phyloP scores from a whole-genome alignment of 2,888 invertebrate genomes.

The Crepidodera aurea region DNA sequence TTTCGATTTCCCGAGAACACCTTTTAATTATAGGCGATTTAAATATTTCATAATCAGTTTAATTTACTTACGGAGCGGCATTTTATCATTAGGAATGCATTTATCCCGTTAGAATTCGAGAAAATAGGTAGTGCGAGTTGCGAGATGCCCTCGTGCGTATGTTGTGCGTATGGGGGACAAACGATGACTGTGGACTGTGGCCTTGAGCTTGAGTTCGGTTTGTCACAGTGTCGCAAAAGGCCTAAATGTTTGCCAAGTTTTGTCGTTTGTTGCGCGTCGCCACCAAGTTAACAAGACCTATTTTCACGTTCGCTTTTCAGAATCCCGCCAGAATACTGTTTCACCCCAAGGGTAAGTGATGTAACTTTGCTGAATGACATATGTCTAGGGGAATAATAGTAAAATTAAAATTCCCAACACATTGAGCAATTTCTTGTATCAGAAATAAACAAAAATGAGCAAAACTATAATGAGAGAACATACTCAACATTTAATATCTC shows the following conservation, averaged over 20 bases:
- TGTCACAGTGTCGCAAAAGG: slow-evolving; percentile 56
- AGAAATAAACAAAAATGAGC: too few species aligned
- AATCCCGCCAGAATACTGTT: not conserved
- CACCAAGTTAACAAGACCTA: not conserved
- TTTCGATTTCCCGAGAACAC: too few species aligned
- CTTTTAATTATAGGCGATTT: too few species aligned
- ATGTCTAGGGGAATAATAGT: too few species aligned
- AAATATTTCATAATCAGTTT: not conserved
- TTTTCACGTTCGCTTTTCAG: not conserved
- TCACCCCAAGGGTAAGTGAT: not conserved
- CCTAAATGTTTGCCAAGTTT: slow-evolving; percentile 50
- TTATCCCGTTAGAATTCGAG: not conserved
- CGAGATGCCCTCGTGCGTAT: slow-evolving; percentile 29
- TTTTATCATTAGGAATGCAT: not conserved
- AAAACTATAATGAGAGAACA: too few species aligned
- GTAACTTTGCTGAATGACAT: not conserved
- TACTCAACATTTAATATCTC: too few species aligned
- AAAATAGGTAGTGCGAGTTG: not conserved
- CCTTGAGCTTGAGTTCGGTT: slow-evolving; percentile 37
- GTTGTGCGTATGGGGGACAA: slow-evolving; percentile 53
- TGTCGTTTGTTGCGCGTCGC: slow-evolving; percentile 52
- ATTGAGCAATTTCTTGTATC: too few species aligned
- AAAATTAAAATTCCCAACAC: too few species aligned
- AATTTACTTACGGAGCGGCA: not conserved
- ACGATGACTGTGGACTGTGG: slow-evolving; percentile 54